Evolutionary conservation across 2,888 invertebrate genomes (phyloP), one percentile per base, ranked within the genome.

Genomic region (Epiblema foenella): DNA sequence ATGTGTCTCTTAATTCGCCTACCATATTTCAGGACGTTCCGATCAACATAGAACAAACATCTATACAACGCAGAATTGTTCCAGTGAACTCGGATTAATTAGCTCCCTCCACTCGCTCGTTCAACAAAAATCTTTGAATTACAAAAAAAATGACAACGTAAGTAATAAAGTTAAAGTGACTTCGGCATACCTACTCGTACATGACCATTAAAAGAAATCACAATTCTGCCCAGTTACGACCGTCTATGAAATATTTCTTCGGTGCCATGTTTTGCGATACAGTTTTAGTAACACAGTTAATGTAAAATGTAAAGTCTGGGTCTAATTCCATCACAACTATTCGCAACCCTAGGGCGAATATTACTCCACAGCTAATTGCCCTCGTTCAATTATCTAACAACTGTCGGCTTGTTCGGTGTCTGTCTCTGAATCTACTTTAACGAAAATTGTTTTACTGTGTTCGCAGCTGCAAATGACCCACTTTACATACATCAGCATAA

Each of bases 381-480:
- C 46, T 46, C 5, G 46, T 46, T 46, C 33, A 37, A 29, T 57
- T 15, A 37, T 37, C 24, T 29, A 57, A 52, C 52, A 54, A 20
- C 20, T 59, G 59, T 59, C 42, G 59, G 18, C 20, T 59, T 42
- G 57, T 57, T 33, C 46, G 69, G 69, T 73, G 65, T 80, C 75
- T 75, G 77, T 75, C 76, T 75, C 81, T 81, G 84, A 84, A 86
- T 87, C 85, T 84, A 86, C 83, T 85, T 84, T 83, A 79, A 77
- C 77, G 69, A 76, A 76, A 77, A 76, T 83, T 81, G 79, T 82
- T 74, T 60, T 66, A 58, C 9, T 68, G 60, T 15, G 33, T 20
- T 24, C 17, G 57, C 33, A 33, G 17, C 10, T 11, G 1, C 37
- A 11, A 8, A 5, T 33, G 33, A 51, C 29, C 46, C 46, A 60